Evolutionary conservation across 2,113 vertebrate species (phyloP).

Genomic region (Cyphotilapia sp.): DNA sequence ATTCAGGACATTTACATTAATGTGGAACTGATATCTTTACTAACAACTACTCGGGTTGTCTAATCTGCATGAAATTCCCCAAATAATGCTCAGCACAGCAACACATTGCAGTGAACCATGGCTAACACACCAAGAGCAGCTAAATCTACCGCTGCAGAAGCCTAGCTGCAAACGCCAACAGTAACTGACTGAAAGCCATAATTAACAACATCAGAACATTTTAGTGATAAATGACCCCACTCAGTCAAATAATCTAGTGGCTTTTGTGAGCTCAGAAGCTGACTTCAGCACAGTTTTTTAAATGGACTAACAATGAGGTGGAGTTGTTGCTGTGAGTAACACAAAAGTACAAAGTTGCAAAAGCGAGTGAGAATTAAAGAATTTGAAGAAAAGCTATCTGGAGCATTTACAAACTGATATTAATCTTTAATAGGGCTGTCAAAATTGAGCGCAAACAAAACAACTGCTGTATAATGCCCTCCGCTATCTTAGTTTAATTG

Average conservation of each 20-base stretch:
- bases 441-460: not conserved
- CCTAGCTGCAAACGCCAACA: not conserved
- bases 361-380: not conserved
- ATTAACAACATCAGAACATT: not conserved
- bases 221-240: not conserved
- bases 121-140: not conserved
- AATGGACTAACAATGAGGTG: not conserved
- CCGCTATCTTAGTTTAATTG: not conserved
- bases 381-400: not conserved
- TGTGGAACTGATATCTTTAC: not conserved
- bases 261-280: not conserved
- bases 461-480: not conserved
- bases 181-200: not conserved
- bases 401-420: not conserved
- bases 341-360: rapidly evolving
- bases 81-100: not conserved
- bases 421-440: not conserved
- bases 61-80: not conserved
- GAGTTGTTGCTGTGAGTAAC: not conserved
- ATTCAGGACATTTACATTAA: not conserved
- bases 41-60: not conserved
- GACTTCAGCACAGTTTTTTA: not conserved
- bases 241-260: not conserved
- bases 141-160: not conserved
- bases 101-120: not conserved